phyloP scores from a whole-genome alignment of 2,797 vertebrate genomes.

The Microctenopoma lineatum region DNA sequence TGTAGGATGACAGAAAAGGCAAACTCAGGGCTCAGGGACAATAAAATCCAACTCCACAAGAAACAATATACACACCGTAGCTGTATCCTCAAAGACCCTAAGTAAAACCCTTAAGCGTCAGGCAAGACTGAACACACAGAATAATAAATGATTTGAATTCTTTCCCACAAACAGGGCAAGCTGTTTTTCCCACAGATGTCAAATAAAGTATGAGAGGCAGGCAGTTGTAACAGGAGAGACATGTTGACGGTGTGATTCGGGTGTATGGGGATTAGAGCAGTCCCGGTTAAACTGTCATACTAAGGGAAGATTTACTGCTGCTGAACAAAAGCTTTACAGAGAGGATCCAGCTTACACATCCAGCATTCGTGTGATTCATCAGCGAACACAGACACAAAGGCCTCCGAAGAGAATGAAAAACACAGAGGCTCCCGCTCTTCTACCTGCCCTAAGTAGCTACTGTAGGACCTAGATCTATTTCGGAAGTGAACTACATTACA shows the following conservation, averaged over 20 bases:
- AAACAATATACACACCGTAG: slow-evolving; percentile 6
- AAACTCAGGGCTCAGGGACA: slow-evolving; percentile 18
- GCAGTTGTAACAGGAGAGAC: slow-evolving; percentile 64
- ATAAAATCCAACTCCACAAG: slow-evolving; percentile 12
- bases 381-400: slow-evolving; percentile 50
- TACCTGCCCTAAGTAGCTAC: slow-evolving; percentile 38
- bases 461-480: slow-evolving; percentile 24
- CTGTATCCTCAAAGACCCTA: slow-evolving; percentile 21
- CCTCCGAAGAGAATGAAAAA: slow-evolving; percentile 52
- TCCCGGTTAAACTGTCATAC: slow-evolving; percentile 67
- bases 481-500: slow-evolving; percentile 9
- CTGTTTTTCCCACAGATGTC: slow-evolving; percentile 63
- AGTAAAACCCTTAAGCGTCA: slow-evolving; percentile 41
- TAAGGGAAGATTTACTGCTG: slow-evolving; percentile 71
- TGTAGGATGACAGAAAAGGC: slow-evolving; percentile 57
- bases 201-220: slow-evolving; percentile 47
- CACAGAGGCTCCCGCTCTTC: slow-evolving; percentile 41
- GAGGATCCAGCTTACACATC: slow-evolving; percentile 64
- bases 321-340: slow-evolving; percentile 72
- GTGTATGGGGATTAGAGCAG: slow-evolving; percentile 71
- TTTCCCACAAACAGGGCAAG: slow-evolving; percentile 58
- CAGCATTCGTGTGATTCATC: slow-evolving; percentile 74
- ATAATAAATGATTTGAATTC: slow-evolving; percentile 56
- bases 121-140: slow-evolving; percentile 45
- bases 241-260: slow-evolving; percentile 67